Conservation (phyloP, 2,113 vertebrate species). For the Bungarus multicinctus region DNA sequence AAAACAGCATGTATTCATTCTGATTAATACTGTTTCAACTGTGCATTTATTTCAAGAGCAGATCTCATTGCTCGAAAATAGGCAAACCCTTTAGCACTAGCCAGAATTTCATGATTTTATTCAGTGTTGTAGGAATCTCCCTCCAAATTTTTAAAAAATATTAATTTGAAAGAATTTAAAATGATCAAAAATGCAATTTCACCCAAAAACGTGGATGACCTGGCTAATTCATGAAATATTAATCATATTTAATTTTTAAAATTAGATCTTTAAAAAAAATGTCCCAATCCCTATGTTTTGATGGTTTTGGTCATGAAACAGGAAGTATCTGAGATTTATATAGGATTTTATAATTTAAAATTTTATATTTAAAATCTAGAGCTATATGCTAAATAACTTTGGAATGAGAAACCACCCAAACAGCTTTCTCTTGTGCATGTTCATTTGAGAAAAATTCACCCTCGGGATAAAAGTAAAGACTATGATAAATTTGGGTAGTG, state of each 20-base stretch:
- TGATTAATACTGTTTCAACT: background rate
- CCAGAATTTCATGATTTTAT: background rate
- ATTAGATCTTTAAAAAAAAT: background rate
- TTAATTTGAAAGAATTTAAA: background rate
- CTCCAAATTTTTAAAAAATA: background rate
- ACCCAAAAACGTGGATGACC: background rate
- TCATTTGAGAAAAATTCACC: background rate
- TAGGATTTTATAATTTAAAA: background rate
- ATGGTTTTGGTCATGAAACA: background rate
- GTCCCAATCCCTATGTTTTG: background rate
- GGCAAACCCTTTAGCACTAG: background rate
- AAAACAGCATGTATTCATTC: background rate
- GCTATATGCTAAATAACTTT: background rate
- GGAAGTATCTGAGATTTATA: background rate
- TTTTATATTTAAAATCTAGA: background rate
- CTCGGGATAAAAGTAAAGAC: background rate
- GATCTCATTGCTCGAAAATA: background rate
- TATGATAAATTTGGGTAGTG: background rate
- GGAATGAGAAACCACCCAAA: background rate
- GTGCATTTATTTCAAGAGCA: background rate
- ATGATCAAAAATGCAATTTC: background rate
- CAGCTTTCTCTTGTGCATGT: background rate
- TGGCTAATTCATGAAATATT: background rate
- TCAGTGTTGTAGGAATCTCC: background rate
- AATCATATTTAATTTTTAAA: background rate